Conservation (phyloP, 1,140 invertebrate genomes). For the Danaus melanippus region DNA sequence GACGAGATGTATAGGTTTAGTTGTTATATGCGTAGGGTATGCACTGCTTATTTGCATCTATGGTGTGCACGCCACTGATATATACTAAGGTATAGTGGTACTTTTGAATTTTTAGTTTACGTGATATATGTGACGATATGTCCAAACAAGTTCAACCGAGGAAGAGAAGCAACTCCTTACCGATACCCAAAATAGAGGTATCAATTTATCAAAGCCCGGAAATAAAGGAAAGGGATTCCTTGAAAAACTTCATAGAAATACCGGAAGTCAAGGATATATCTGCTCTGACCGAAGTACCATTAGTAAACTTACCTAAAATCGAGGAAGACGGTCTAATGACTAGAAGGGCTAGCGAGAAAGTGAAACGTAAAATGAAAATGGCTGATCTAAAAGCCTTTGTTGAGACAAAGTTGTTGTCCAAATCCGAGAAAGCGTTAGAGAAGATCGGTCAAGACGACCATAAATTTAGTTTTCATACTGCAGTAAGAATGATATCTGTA, state of each 20-base stretch:
- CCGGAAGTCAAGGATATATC: slow-evolving; percentile 79
- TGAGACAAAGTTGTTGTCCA: slow-evolving; percentile 91
- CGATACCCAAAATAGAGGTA: slow-evolving; percentile 93
- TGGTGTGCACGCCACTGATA: no score
- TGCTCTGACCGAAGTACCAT: slow-evolving; percentile 62
- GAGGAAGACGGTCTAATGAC: slow-evolving; percentile 73
- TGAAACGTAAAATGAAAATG: slow-evolving; percentile 90
- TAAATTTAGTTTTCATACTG: slow-evolving; percentile 66
- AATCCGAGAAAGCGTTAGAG: slow-evolving; percentile 91
- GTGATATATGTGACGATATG: slow-evolving; percentile 86
- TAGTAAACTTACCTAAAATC: slow-evolving; percentile 60
- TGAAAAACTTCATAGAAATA: slow-evolving; percentile 84
- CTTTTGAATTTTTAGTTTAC: slow-evolving; percentile 72
- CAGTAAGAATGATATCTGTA: slow-evolving; percentile 69
- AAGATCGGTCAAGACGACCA: slow-evolving; percentile 86
- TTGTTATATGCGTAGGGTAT: no score
- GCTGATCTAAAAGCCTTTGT: slow-evolving; percentile 91
- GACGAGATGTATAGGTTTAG: no score
- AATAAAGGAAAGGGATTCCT: slow-evolving; percentile 77
- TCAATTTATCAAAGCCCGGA: slow-evolving; percentile 86
- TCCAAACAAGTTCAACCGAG: slow-evolving; percentile 82
- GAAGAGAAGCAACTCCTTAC: slow-evolving; percentile 91
- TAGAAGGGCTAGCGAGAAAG: slow-evolving; percentile 84
- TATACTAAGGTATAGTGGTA: no score
- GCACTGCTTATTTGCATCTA: no score